Conservation (phyloP, 2,113 vertebrate species). For the Smithornis capensis region DNA sequence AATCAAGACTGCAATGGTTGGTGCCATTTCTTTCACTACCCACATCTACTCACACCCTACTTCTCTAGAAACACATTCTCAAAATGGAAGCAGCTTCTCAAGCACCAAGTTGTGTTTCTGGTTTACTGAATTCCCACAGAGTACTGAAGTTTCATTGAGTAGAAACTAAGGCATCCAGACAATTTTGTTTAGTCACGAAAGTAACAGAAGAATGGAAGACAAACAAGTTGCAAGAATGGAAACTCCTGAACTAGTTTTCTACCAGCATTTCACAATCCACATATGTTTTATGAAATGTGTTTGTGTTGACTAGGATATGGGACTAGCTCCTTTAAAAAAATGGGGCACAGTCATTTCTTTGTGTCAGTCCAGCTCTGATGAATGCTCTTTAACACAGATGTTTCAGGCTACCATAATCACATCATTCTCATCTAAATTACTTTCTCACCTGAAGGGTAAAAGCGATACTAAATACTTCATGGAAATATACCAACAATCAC, state of each 20-base stretch:
- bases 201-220: slow-evolving; percentile 45
- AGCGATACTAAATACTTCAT: accelerated
- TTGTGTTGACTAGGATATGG: slow-evolving; percentile 30
- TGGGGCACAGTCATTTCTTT: background rate
- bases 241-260: slow-evolving; percentile 52
- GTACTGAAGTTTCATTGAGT: slow-evolving; percentile 53
- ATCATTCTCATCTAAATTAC: background rate
- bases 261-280: background rate
- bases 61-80: slow-evolving; percentile 63
- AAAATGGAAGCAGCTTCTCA: slow-evolving; percentile 60
- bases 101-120: background rate
- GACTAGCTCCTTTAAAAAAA: slow-evolving; percentile 13
- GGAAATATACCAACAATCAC: background rate
- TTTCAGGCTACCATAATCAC: background rate
- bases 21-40: slow-evolving; percentile 62
- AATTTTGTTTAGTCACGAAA: slow-evolving; percentile 61
- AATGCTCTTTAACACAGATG: background rate
- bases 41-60: slow-evolving; percentile 57
- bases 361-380: background rate
- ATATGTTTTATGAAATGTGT: slow-evolving; percentile 39
- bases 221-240: slow-evolving; percentile 49
- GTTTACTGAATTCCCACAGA: slow-evolving; percentile 44
- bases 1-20: slow-evolving; percentile 33
- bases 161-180: slow-evolving; percentile 16
- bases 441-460: background rate